These are phyloP conservation scores for Tipula unca DNA, from an alignment of 2,888 invertebrate genomes.

Conservation along the genomic window DNA sequence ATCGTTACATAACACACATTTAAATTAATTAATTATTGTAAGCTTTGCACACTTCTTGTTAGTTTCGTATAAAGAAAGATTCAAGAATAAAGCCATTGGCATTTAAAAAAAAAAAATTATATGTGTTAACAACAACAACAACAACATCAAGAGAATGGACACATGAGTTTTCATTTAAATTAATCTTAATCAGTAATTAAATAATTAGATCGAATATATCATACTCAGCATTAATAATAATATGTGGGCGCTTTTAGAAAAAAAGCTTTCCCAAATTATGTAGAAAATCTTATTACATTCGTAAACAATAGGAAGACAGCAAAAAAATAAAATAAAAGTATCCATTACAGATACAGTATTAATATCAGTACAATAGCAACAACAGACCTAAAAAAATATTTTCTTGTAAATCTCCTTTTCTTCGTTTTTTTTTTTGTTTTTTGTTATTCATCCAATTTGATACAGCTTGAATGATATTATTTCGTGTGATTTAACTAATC, in stretches of 20 bases:
- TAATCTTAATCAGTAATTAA: background rate
- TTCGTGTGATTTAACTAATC: constrained; percentile 8
- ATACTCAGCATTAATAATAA: background rate
- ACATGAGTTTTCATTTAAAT: background rate
- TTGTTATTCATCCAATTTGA: background rate
- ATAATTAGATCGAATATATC: background rate
- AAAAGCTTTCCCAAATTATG: background rate
- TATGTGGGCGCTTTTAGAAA: background rate
- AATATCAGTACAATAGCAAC: background rate
- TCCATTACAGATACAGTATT: background rate
- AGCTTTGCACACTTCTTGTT: too few relatives aligned
- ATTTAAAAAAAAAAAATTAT: too few relatives aligned
- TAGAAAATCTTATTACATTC: background rate
- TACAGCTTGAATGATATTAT: background rate
- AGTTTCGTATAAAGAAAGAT: too few relatives aligned
- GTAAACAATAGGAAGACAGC: background rate
- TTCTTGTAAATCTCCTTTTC: background rate
- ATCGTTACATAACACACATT: too few relatives aligned
- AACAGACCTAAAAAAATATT: background rate
- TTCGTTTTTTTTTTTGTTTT: too few relatives aligned
- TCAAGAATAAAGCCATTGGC: too few relatives aligned
- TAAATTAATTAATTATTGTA: too few relatives aligned
- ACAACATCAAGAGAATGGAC: too few relatives aligned
- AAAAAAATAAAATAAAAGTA: background rate
- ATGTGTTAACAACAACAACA: too few relatives aligned